phyloP scores from a whole-genome alignment of 2,888 invertebrate species.

The Tiliacea aurago region DNA sequence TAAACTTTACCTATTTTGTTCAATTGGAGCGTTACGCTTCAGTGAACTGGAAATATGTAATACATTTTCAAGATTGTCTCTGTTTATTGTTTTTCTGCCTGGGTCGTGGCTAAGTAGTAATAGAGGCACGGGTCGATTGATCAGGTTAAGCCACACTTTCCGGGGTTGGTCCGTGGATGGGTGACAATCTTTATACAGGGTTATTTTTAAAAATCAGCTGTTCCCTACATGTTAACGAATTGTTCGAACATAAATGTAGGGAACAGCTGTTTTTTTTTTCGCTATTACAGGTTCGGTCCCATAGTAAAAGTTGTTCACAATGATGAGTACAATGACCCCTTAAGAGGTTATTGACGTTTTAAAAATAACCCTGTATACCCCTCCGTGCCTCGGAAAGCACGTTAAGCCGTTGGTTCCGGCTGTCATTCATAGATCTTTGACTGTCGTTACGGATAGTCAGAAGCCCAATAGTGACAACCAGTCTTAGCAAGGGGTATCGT shows the following conservation, averaged over 20 bases:
- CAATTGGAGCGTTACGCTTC: conserved; percentile 39
- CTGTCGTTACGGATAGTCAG: neutral
- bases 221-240: too few species aligned
- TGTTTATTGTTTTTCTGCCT: neutral
- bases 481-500: neutral
- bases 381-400: neutral
- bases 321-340: too few species aligned
- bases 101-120: neutral
- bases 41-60: conserved; percentile 52
- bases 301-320: too few species aligned
- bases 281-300: too few species aligned
- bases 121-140: neutral
- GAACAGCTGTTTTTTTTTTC: too few species aligned
- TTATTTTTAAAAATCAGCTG: too few species aligned
- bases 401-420: neutral
- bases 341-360: too few species aligned
- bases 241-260: too few species aligned
- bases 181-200: neutral
- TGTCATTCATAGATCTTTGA: neutral
- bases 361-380: too few species aligned
- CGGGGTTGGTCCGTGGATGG: neutral
- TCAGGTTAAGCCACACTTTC: neutral
- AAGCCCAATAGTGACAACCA: neutral
- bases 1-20: conserved; percentile 41
- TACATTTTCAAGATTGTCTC: conserved; percentile 27